phyloP scores from a whole-genome alignment of 2,888 invertebrate genomes.

The Drosophila pseudotakahashii region DNA sequence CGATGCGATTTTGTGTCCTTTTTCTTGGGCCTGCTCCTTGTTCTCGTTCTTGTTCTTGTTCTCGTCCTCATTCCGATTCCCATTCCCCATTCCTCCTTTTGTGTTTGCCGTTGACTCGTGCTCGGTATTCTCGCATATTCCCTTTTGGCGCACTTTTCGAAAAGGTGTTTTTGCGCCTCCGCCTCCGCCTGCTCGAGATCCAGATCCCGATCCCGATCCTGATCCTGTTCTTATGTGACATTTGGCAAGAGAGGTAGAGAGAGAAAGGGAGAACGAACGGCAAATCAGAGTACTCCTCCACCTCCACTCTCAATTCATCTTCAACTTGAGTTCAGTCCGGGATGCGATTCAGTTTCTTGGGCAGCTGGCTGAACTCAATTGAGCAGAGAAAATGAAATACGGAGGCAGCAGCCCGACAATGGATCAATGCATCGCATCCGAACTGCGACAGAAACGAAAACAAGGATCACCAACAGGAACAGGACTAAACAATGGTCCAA shows the following conservation, averaged over 20 bases:
- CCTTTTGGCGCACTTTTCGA: constrained; percentile 68
- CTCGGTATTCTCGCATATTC: constrained; percentile 18
- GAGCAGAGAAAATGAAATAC: constrained; percentile 15
- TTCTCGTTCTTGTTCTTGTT: constrained; percentile 9
- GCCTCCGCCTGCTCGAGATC: constrained; percentile 1
- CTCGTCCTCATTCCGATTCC: neutral
- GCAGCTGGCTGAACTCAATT: constrained; percentile 33
- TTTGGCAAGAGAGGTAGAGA: constrained; percentile 32
- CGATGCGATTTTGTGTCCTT: constrained; percentile 45
- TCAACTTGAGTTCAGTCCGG: neutral
- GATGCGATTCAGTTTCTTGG: constrained; percentile 19
- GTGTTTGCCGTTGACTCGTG: constrained; percentile 40
- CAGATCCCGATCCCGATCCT: neutral
- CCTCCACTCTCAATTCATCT: constrained; percentile 1
- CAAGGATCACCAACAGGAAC: neutral
- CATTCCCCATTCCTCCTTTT: constrained; percentile 21
- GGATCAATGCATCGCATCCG: constrained; percentile 16
- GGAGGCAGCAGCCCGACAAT: constrained; percentile 13
- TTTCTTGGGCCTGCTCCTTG: constrained; percentile 18
- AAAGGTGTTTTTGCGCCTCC: constrained; percentile 40
- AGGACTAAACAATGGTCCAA: constrained; percentile 36
- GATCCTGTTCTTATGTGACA: constrained; percentile 59
- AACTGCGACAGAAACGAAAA: constrained; percentile 9
- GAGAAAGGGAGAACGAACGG: neutral
- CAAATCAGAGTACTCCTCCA: constrained; percentile 54